A percentile compares a stretch with the other conserved stretches of the same genome.
These are phyloP conservation scores for Merodon equestris DNA, from an alignment of 2,888 invertebrate genomes.

Conservation along the genomic window DNA sequence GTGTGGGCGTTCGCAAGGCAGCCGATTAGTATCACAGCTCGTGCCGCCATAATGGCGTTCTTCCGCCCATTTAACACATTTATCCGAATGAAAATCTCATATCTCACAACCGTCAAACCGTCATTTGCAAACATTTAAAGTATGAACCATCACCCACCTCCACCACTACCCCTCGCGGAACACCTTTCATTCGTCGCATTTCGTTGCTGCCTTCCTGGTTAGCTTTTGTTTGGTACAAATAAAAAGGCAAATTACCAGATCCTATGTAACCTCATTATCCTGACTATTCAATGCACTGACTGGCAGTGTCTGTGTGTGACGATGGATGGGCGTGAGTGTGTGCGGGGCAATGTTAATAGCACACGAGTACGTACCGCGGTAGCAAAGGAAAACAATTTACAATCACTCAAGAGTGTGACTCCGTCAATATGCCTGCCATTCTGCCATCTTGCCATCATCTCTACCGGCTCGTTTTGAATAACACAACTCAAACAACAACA, in stretches of 20 bases:
- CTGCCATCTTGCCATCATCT: neutral
- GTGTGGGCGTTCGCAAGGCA: conserved; percentile 11
- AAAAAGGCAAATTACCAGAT: conserved; percentile 56
- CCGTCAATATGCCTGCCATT: conserved; percentile 51
- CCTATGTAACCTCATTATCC: conserved; percentile 64
- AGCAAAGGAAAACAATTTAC: conserved; percentile 61
- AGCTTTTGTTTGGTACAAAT: conserved; percentile 39
- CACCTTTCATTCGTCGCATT: conserved; percentile 15
- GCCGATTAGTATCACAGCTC: conserved; percentile 46
- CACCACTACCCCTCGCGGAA: neutral
- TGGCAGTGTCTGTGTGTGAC: too few species aligned
- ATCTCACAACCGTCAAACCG: conserved; percentile 46
- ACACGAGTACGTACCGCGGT: conserved; percentile 34
- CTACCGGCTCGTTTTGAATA: neutral
- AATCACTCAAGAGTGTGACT: conserved; percentile 61
- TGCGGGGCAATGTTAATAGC: conserved; percentile 57
- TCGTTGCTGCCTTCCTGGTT: conserved; percentile 36
- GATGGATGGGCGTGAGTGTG: neutral
- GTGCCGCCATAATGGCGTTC: conserved; percentile 44
- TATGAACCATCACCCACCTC: conserved; percentile 16
- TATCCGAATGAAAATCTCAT: conserved; percentile 61
- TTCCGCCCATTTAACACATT: conserved; percentile 63
- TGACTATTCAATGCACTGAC: conserved; percentile 58
- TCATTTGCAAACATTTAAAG: conserved; percentile 61
- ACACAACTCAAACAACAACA: neutral